Evolutionary conservation across 2,797 vertebrate species (phyloP), one percentile per base, ranked within the genome.

Genomic region (Nannoperca australis): DNA sequence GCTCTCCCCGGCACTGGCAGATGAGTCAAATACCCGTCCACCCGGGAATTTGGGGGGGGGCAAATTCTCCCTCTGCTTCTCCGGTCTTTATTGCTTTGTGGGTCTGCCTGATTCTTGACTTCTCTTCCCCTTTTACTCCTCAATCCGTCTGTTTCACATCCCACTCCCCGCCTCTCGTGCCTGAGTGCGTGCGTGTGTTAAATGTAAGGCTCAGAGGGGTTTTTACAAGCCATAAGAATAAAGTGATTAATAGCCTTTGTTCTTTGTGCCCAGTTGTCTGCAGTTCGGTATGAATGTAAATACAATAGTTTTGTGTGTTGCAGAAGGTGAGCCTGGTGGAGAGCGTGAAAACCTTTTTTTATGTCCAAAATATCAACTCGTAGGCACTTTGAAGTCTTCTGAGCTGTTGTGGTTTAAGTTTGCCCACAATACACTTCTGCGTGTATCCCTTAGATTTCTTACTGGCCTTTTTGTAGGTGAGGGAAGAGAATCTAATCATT

Each of bases 11-110:
- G 83, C 82, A 60, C 86, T 85, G 83, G 87, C 88, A 91, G 88
- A 88, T 70, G 55, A 91, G 91, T 89, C 84, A 90, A 91, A 91
- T 81, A 85, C 69, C 75, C 85, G 59, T 92, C 84, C 85, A 88
- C n/a, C 44, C 44, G 4, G 78, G 91, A 90, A 85, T 85, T 92
- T 88, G 85, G 22, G 40, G 77, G 80, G 73, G 73, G 78, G 70
- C 53, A 70, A 67, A 60, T 63, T 81, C 83, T 84, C 81, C 74
- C 70, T 89, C 55, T 59, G 76, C 73, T 77, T 76, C 76, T 84
- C 61, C 44, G 15, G 59, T 75, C 82, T 89, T 88, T 89, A 79
- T 83, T 85, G 79, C 81, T 85, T 86, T 82, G 81, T 83, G 83
- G 85, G 79, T 84, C 79, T 63, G 67, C 68, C 66, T 34, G 74